phyloP scores from a whole-genome alignment of 2,113 vertebrate genomes.

The Elachura formosa region DNA sequence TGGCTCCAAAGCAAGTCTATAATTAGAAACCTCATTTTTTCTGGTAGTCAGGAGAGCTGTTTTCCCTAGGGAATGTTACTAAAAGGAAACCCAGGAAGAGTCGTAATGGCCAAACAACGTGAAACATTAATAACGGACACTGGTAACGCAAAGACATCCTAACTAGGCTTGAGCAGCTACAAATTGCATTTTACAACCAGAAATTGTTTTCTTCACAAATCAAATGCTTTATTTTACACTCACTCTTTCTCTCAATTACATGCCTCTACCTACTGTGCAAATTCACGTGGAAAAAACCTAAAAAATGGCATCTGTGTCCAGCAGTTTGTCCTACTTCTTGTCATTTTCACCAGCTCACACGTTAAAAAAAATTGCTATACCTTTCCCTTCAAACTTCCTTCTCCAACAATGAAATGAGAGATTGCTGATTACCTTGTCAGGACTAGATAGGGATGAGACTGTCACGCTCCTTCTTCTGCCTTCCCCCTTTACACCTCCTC shows the following conservation, averaged over 20 bases:
- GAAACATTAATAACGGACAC: neutral
- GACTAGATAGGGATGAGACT: neutral
- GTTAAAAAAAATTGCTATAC: neutral
- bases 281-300: neutral
- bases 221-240: neutral
- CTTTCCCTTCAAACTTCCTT: neutral
- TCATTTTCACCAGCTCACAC: neutral
- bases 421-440: neutral
- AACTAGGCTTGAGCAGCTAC: neutral
- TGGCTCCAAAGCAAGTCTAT: conserved; percentile 27
- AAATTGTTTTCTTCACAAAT: neutral
- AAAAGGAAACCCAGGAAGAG: conserved; percentile 47
- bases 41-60: neutral
- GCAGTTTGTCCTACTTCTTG: neutral
- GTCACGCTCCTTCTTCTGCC: neutral
- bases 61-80: conserved; percentile 42
- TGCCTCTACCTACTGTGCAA: rapidly evolving
- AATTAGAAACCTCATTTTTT: conserved; percentile 40
- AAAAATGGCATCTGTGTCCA: neutral
- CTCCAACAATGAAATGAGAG: neutral
- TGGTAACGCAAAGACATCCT: neutral
- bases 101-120: neutral
- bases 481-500: neutral
- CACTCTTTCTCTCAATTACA: neutral
- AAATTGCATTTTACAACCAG: neutral